phyloP scores from a whole-genome alignment of 2,797 vertebrate species.

The Sarcophilus harrisii region DNA sequence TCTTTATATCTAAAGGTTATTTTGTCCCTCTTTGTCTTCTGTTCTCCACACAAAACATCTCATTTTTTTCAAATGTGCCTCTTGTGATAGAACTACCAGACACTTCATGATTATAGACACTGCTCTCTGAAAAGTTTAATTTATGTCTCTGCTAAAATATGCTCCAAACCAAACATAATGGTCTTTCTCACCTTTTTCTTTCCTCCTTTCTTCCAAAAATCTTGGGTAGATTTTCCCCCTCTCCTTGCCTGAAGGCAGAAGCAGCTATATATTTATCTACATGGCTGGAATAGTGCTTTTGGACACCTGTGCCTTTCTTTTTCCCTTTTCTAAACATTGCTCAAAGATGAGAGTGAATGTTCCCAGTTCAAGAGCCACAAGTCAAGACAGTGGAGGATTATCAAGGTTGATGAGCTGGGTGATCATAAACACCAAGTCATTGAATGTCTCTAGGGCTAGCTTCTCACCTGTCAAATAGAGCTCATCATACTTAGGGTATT shows the following conservation, averaged over 20 bases:
- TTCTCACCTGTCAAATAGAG: not conserved
- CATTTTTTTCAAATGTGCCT: slow-evolving; percentile 18
- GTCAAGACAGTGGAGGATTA: not conserved
- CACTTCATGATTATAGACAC: not conserved
- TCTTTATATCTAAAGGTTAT: not conserved
- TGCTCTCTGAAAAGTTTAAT: not conserved
- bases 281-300: not conserved
- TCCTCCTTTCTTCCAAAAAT: not conserved
- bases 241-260: not conserved
- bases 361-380: not conserved
- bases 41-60: not conserved
- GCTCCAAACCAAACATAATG: not conserved
- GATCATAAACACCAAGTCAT: not conserved
- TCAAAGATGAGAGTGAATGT: not conserved
- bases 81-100: not conserved
- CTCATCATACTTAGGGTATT: not conserved
- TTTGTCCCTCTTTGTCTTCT: not conserved
- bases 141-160: not conserved
- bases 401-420: not conserved
- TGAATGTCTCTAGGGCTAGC: not conserved
- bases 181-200: not conserved
- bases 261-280: not conserved
- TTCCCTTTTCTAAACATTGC: not conserved
- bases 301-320: not conserved
- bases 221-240: not conserved